These are phyloP conservation scores for Melanogrammus aeglefinus DNA, from an alignment of 2,797 vertebrate genomes.

Conservation along the genomic window DNA sequence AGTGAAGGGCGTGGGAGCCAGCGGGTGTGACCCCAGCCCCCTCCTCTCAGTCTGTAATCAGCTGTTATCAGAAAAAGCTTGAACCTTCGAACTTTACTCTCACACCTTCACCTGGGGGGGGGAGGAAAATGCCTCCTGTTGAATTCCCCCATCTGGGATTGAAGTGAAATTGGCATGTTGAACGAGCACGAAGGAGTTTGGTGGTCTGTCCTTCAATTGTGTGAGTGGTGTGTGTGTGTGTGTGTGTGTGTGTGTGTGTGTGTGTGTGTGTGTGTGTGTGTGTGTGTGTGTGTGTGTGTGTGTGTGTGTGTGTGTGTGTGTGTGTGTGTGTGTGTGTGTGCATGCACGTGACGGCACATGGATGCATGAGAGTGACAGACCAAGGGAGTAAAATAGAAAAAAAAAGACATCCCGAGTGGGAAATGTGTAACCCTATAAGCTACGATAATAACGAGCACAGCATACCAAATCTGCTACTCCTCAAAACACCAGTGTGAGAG, in stretches of 20 bases:
- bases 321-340: background rate
- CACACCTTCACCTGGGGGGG: conserved; percentile 2
- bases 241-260: background rate
- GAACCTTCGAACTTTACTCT: conserved; percentile 39
- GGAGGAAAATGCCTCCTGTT: background rate
- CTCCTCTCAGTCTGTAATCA: conserved; percentile 40
- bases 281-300: conserved; percentile 5
- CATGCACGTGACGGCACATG: background rate
- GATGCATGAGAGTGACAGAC: background rate
- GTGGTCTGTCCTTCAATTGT: background rate
- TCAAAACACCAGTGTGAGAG: conserved; percentile 21
- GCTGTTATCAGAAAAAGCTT: conserved; percentile 38
- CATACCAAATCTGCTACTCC: conserved; percentile 29
- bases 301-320: conserved; percentile 2
- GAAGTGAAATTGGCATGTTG: background rate
- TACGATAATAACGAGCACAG: conserved; percentile 28
- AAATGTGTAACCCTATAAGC: conserved; percentile 1
- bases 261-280: background rate
- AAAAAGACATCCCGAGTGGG: conserved; percentile 3
- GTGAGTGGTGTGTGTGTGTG: background rate
- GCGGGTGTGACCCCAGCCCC: conserved; percentile 14
- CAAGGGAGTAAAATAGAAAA: conserved; percentile 3
- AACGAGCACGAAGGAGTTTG: background rate
- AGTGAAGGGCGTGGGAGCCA: conserved; percentile 43
- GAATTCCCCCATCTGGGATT: background rate